Evolutionary conservation across 2,113 vertebrate genomes (phyloP).

Genomic region (Petromus typicus): DNA sequence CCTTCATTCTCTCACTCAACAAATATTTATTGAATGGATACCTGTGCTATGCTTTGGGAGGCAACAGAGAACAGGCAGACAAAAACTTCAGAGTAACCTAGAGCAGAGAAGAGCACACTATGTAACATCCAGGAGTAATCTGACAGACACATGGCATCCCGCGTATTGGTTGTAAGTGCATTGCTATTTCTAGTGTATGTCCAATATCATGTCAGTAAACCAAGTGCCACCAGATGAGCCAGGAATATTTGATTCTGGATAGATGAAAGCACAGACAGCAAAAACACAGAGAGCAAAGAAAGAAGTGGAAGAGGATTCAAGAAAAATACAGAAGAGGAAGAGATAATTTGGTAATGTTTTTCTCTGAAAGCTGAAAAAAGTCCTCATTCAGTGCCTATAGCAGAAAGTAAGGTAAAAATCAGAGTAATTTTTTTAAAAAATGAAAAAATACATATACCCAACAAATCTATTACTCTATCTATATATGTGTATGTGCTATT

Average conservation of each 20-base stretch:
- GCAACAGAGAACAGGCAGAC: not conserved
- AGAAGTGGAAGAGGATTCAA: not conserved
- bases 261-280: not conserved
- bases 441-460: not conserved
- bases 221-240: not conserved
- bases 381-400: not conserved
- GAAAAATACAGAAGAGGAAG: too few relatives aligned
- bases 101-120: not conserved
- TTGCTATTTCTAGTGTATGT: not conserved
- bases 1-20: not conserved
- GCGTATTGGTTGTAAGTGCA: not conserved
- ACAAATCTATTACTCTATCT: too few relatives aligned
- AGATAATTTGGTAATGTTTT: not conserved
- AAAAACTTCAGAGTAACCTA: conserved; percentile 10
- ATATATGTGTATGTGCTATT: not conserved
- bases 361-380: not conserved
- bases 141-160: not conserved
- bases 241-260: not conserved
- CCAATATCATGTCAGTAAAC: not conserved
- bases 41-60: not conserved
- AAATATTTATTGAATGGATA: not conserved
- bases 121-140: not conserved
- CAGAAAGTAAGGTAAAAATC: conserved; percentile 1
- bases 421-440: not conserved
- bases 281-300: conserved; percentile 10